phyloP scores from a whole-genome alignment of 2,113 vertebrate genomes.

The Siniperca chuatsi region DNA sequence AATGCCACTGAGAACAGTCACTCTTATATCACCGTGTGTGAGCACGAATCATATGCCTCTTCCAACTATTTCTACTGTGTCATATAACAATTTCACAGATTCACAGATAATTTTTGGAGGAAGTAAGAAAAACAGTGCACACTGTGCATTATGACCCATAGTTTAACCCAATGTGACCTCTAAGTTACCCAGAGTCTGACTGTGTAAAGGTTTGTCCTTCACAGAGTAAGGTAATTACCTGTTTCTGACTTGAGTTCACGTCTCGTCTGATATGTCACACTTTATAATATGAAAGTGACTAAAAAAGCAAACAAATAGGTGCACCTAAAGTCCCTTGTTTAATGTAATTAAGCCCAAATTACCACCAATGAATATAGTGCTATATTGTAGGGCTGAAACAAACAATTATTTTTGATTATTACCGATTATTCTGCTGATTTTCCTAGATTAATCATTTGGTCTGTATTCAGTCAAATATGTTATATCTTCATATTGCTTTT shows the following conservation, averaged over 20 bases:
- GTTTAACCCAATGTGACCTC: conserved; percentile 1
- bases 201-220: neutral
- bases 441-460: neutral
- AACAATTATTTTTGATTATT: neutral
- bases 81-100: conserved; percentile 45
- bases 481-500: neutral
- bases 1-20: conserved; percentile 54
- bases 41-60: conserved; percentile 44
- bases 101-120: conserved; percentile 29
- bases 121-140: conserved; percentile 11
- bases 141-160: neutral
- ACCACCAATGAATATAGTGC: neutral
- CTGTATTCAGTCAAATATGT: neutral
- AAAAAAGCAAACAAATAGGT: neutral
- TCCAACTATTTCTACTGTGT: conserved; percentile 15
- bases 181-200: neutral
- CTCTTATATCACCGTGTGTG: conserved; percentile 16
- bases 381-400: neutral
- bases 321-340: neutral
- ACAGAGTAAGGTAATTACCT: neutral
- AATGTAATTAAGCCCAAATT: neutral
- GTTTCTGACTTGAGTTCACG: neutral
- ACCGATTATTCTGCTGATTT: neutral
- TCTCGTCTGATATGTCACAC: too few relatives aligned
- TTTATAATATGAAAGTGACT: neutral